Conservation (phyloP, 2,113 vertebrate genomes). For the Pygoscelis antarcticus region DNA sequence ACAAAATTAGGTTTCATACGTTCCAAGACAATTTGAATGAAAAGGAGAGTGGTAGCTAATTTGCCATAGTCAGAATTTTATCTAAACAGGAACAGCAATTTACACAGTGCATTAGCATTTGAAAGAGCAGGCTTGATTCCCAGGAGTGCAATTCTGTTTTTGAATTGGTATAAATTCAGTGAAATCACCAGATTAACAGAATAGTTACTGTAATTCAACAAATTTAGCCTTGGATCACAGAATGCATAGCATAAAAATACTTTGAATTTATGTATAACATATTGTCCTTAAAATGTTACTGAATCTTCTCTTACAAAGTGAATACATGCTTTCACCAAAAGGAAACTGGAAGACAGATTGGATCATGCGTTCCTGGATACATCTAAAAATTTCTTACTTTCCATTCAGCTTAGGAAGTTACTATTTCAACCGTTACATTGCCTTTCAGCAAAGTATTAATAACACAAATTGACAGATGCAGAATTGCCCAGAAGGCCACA, state of each 20-base stretch:
- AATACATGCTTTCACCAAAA: neutral
- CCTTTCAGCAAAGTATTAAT: neutral
- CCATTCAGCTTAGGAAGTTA: neutral
- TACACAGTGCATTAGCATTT: constrained; percentile 39
- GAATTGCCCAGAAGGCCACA: neutral
- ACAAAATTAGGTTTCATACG: constrained; percentile 27
- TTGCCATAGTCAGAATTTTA: constrained; percentile 51
- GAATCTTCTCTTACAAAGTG: neutral
- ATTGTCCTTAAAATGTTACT: neutral
- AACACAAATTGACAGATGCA: neutral
- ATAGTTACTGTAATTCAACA: constrained; percentile 16
- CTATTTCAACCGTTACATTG: neutral
- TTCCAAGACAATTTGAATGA: constrained; percentile 45
- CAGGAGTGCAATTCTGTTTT: constrained; percentile 8
- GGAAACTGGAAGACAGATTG: neutral
- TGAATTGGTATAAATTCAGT: constrained; percentile 18
- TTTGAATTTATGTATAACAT: neutral
- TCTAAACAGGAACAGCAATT: constrained; percentile 60
- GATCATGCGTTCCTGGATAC: neutral
- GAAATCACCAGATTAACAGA: constrained; percentile 40
- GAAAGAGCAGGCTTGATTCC: constrained; percentile 32
- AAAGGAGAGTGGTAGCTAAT: constrained; percentile 55
- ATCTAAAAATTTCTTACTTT: neutral
- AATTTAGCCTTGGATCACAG: neutral
- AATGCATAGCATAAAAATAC: constrained; percentile 10